Percentiles rank a stretch among this genome's conserved stretches.
Evolutionary conservation across 2,113 vertebrate species (phyloP).

Genomic region (Tinamus guttatus): DNA sequence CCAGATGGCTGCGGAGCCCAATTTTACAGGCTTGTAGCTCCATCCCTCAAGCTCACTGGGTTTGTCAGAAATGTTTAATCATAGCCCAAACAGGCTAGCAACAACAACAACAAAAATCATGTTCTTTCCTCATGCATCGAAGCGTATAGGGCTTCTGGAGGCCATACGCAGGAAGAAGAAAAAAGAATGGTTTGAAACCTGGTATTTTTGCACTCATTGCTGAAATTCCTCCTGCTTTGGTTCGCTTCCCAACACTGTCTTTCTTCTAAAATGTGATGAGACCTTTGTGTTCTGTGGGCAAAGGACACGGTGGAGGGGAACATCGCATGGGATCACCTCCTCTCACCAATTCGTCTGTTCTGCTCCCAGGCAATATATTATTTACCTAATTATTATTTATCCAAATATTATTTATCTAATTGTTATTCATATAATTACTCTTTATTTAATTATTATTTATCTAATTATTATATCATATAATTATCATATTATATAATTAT

Average conservation of each 20-base stretch:
- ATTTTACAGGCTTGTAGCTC: slow-evolving; percentile 27
- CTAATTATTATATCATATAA: too few species aligned
- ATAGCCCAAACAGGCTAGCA: not conserved
- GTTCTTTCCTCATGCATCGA: not conserved
- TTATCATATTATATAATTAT: too few species aligned
- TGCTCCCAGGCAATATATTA: rapidly evolving
- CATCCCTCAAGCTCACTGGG: slow-evolving; percentile 40
- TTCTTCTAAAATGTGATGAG: not conserved
- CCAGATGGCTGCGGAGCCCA: slow-evolving; percentile 44
- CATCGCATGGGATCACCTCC: rapidly evolving
- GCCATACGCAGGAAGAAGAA: not conserved
- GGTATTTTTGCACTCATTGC: not conserved
- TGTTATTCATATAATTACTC: too few species aligned
- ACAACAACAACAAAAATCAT: not conserved
- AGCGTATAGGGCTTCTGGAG: not conserved
- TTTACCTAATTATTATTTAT: too few species aligned
- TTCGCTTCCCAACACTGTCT: not conserved
- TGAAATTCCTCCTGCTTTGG: not conserved
- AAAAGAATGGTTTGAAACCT: not conserved
- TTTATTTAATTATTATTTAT: too few species aligned
- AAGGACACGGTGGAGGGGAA: not conserved
- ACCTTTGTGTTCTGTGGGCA: not conserved
- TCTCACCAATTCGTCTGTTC: rapidly evolving
- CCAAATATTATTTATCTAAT: too few species aligned
- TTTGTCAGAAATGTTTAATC: slow-evolving; percentile 73